Evolutionary conservation across 2,113 vertebrate genomes (phyloP), one percentile per base, ranked within the genome.

Genomic region (Uropsilus gracilis): DNA sequence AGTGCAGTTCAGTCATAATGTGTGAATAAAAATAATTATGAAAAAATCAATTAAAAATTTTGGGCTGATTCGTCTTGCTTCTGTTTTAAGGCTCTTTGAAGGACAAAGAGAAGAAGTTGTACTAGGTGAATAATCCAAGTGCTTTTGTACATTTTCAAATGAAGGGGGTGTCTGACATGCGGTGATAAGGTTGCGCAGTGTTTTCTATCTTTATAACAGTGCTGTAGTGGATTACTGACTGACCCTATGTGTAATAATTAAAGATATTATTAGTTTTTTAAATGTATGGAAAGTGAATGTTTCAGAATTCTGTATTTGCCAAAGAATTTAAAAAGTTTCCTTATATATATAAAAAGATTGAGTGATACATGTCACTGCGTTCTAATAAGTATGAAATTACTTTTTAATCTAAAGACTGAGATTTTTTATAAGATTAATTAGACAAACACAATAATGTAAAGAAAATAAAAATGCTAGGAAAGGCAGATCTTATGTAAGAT

Each of bases 401-500:
- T 84, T 90, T 94, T 57, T 89, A 44, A 95, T 94, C 22, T 94
- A 16, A 94, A 69, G 77, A 95, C 10, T 64, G 9, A 44, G 53
- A 37, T 44, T 78, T 92, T 80, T 86, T 77, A 26, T 91, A 80
- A 18, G 61, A n/a, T 86, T n/a, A 57, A 48, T 92, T 95, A 95
- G 24, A 2, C 46, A 94, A 96, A 30, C 14, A 90, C 1, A 9
- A 72, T 50, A 61, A 53, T 93, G 39, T 55, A 83, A 94, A 37
- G 20, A 59, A 89, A 81, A 46, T 39, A 80, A 73, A 86, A 50
- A 0, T 61, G 26, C 4, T 57, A 73, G 78, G 22, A 85, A 92
- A 78, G 8, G 66, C 78, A 94, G 61, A 93, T 90, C 72, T 95
- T 72, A 64, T 71, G 39, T 86, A 97, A 90, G 96, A 78, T 89